phyloP scores from a whole-genome alignment of 2,888 invertebrate genomes.

The Callinectes sapidus region DNA sequence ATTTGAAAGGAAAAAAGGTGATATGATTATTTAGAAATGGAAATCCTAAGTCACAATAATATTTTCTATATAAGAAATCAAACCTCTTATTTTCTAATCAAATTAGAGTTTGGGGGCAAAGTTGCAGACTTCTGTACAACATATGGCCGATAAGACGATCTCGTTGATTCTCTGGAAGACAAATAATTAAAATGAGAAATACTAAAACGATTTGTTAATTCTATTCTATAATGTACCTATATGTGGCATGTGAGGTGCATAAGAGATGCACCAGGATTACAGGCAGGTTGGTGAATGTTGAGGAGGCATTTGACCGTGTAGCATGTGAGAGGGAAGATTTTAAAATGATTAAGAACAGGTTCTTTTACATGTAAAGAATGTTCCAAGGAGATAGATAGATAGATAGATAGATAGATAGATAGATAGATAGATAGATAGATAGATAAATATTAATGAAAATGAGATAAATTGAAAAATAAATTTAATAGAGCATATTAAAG shows the following conservation, averaged over 20 bases:
- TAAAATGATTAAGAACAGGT: too few species aligned
- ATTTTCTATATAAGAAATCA: neutral
- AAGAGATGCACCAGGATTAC: neutral
- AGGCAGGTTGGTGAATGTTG: neutral
- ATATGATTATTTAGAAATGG: neutral
- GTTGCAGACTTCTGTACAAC: constrained; percentile 87
- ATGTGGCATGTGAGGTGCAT: neutral
- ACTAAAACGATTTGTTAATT: neutral
- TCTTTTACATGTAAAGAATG: too few species aligned
- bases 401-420: neutral
- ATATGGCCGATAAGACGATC: constrained; percentile 84
- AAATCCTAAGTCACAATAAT: constrained; percentile 41
- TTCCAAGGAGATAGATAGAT: neutral
- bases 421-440: too few species aligned
- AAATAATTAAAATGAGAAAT: constrained; percentile 18
- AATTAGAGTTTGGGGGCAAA: constrained; percentile 79
- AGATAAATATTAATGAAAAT: too few species aligned
- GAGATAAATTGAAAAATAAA: too few species aligned
- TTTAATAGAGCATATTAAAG: too few species aligned
- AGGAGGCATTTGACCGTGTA: neutral
- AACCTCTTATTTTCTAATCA: constrained; percentile 67
- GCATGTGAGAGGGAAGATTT: too few species aligned
- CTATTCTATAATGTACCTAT: neutral
- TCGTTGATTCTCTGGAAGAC: constrained; percentile 84
- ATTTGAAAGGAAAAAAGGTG: neutral